Base-by-base conservation (phyloP, 2,888 invertebrate genomes). In the Adelphocoris suturalis region DNA sequence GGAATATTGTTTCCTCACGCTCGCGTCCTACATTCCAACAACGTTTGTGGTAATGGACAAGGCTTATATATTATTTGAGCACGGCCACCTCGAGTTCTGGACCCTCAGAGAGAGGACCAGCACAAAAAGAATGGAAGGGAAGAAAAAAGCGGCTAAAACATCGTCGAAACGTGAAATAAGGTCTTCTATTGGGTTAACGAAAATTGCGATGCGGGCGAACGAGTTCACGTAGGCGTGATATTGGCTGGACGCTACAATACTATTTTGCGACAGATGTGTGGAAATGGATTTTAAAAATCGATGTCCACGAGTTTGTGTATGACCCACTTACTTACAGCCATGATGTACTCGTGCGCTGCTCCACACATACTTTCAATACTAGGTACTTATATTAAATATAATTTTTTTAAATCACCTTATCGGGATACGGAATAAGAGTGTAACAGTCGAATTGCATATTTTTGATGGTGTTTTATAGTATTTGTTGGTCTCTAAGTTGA, bases 161-260 rank as follows among this genome's bases (percentile, higher is more conserved):
- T 68, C 23, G 68, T 68, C 23, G 68, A 68, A 68, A 19, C 68
- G 68, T 27, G 68, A 68, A 68, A 68, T 68, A 68, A 68, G 68
- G 68, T 68, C 27, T 68, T 19, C 19, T 68, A 68, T 68, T 68
- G 68, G 68, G 68, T 68, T 68, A 68, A 68, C 68, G 68, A 23
- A 68, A 68, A 68, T 11, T 68, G 68, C 68, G 68, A 23, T 19
- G 13, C 68, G 19, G 68, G 68, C 68, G 68, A 68, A 27, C 19
- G 68, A 68, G 27, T 68, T 68, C 68, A 68, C 68, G 68, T 68
- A 68, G 68, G 68, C 68, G 68, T 68, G 68, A 27, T 68, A 68
- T 68, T 68, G 68, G 68, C 68, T 23, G 68, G 68, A 68, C 19
- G 57, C 11, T 23, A 68, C 68, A 7, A 23, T 68, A 68, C 68